These are phyloP conservation scores for Acleris holmiana DNA, from an alignment of 2,888 invertebrate genomes.

Conservation along the genomic window DNA sequence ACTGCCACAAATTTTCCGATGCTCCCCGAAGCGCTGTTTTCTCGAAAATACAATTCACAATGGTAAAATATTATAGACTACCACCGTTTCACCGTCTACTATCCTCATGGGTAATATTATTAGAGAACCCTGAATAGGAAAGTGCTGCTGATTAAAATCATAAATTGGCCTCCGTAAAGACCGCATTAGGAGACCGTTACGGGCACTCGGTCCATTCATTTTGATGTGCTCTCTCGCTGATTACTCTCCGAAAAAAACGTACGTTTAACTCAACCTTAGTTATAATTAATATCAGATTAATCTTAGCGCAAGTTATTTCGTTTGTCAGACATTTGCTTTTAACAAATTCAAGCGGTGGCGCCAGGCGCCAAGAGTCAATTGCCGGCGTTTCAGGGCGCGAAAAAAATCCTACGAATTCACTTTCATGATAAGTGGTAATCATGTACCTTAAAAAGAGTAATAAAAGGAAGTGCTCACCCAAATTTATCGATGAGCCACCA, in stretches of 20 bases:
- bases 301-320: neutral
- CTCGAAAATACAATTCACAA: neutral
- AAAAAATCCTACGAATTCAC: neutral
- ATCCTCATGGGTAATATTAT: constrained; percentile 1
- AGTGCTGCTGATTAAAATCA: constrained; percentile 18
- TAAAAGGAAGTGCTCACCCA: constrained; percentile 67
- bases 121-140: constrained; percentile 2
- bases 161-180: constrained; percentile 17
- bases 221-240: constrained; percentile 17
- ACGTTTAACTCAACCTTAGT: constrained; percentile 2
- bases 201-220: constrained; percentile 6
- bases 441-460: constrained; percentile 38
- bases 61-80: neutral
- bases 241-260: constrained; percentile 10
- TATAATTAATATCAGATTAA: neutral
- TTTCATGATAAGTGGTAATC: neutral
- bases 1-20: neutral
- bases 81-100: neutral
- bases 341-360: constrained; percentile 2
- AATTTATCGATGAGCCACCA: constrained; percentile 56
- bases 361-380: neutral
- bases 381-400: neutral
- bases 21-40: neutral
- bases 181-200: constrained; percentile 13
- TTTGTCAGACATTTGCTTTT: neutral